Evolutionary conservation across 2,797 vertebrate species (phyloP), one percentile per base, ranked within the genome.

Genomic region (Myiothlypis coronata): DNA sequence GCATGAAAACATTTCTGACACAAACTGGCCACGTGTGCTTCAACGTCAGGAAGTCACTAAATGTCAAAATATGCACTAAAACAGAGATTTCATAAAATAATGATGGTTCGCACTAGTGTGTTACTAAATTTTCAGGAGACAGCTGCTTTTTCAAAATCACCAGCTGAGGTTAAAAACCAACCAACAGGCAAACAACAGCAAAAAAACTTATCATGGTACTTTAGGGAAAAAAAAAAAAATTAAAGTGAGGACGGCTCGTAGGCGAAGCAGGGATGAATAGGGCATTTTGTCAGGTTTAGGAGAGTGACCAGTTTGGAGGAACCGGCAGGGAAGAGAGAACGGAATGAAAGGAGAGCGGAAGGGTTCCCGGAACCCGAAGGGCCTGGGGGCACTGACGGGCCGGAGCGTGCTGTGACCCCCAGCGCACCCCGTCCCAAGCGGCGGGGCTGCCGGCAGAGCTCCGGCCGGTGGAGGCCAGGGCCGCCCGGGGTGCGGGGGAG

Each of bases 171-270:
- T 20, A 6, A n/a, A 43, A 43, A 60, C 35, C 4, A 19, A 49
- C 52, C 7, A 61, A 63, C n/a, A 43, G 50, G 8, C 6, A 82
- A 79, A n/a, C 6, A 41, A 23, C 24, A 34, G 3, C 13, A 22
- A 52, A 61, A 61, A 72, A 80, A 17, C 4, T 23, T 34, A 37
- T 8, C 14, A 2, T 6, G 18, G 20, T 32, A 49, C 10, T 3
- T 43, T 13, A 8, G 8, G 5, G 1, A 1, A 6, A 8, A 19
- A 18, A 12, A 3, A 19, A 11, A 2, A 3, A 12, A 6, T 1
- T 37, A 2, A 74, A 77, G 14, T 5, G 44, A 53, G 6, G 14
- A 18, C 8, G 35, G 32, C 13, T 72, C 1, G 4, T 35, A 20
- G 11, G 11, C 34, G 41, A 76, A 71, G 27, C 15, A 49, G 63